These are phyloP conservation scores for Microchrysa polita DNA, from an alignment of 2,888 invertebrate genomes.

Conservation along the genomic window DNA sequence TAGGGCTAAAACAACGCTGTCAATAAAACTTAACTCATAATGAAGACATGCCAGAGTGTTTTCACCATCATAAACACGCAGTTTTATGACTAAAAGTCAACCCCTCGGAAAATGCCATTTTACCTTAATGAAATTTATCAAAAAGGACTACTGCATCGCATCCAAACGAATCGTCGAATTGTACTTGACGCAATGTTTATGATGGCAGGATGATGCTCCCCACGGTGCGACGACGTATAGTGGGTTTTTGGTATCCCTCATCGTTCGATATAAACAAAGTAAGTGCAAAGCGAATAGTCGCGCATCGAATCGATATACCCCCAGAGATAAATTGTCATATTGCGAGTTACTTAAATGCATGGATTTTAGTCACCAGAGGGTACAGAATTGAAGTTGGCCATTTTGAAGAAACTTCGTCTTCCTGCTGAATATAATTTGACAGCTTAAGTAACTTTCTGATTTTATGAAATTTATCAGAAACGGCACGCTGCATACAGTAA, in stretches of 20 bases:
- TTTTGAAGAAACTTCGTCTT: not conserved
- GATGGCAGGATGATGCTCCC: no score
- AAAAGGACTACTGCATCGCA: not conserved
- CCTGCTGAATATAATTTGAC: not conserved
- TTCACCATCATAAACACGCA: no score
- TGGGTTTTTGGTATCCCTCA: not conserved
- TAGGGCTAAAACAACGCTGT: no score
- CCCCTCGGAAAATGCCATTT: not conserved
- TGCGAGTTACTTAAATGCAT: no score
- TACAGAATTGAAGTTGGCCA: not conserved
- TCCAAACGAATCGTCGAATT: not conserved
- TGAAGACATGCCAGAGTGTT: no score
- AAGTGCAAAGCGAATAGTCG: not conserved
- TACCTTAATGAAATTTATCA: conserved; percentile 9
- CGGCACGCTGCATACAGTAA: not conserved
- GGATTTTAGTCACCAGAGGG: not conserved
- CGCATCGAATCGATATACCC: no score
- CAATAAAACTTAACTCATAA: no score
- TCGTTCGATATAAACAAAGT: not conserved
- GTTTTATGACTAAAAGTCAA: no score
- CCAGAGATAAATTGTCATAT: no score
- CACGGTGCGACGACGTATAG: no score
- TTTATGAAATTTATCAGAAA: not conserved
- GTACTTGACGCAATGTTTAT: not conserved
- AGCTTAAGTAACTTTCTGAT: not conserved